A percentile compares a stretch with the other conserved stretches of the same genome.
Conservation (phyloP, 2,797 vertebrate species). For the Channa striata region DNA sequence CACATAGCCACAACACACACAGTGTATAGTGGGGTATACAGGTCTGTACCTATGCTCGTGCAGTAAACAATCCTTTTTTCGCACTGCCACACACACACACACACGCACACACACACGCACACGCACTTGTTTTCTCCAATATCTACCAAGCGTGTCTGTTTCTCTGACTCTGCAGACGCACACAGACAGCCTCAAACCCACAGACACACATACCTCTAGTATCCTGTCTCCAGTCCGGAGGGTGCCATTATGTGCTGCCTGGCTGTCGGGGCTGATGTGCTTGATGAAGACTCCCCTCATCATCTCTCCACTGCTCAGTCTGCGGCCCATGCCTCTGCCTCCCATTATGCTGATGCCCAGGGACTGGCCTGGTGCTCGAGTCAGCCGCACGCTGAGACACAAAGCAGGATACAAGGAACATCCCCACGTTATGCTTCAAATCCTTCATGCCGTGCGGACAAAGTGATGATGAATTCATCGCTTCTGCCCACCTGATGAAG, state of each 20-base stretch:
- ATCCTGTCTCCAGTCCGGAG: slow-evolving; percentile 95
- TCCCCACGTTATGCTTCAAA: slow-evolving; percentile 21
- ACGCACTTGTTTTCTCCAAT: slow-evolving; percentile 1
- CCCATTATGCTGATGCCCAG: slow-evolving; percentile 97
- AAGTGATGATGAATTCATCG: slow-evolving; percentile 30
- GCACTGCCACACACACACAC: neutral
- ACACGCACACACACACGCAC: too few relatives aligned
- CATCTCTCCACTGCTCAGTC: slow-evolving; percentile 93
- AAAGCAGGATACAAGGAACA: slow-evolving; percentile 27
- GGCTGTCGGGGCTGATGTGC: slow-evolving; percentile 93
- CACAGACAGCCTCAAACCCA: slow-evolving; percentile 27
- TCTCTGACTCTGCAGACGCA: slow-evolving; percentile 27
- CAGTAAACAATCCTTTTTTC: neutral
- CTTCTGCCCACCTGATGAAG: slow-evolving; percentile 25
- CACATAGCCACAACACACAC: neutral
- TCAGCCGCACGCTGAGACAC: slow-evolving; percentile 88
- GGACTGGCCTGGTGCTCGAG: slow-evolving; percentile 89
- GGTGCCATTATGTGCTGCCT: slow-evolving; percentile 91
- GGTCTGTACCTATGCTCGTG: neutral
- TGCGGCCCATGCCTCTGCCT: slow-evolving; percentile 95
- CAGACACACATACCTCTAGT: slow-evolving; percentile 84
- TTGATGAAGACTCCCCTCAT: slow-evolving; percentile 99
- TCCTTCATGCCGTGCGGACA: neutral
- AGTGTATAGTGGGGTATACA: neutral
- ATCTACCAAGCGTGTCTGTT: slow-evolving; percentile 23